phyloP scores from a whole-genome alignment of 37 sponge, comb jelly and placozoan species.

The Sycon ciliatum region DNA sequence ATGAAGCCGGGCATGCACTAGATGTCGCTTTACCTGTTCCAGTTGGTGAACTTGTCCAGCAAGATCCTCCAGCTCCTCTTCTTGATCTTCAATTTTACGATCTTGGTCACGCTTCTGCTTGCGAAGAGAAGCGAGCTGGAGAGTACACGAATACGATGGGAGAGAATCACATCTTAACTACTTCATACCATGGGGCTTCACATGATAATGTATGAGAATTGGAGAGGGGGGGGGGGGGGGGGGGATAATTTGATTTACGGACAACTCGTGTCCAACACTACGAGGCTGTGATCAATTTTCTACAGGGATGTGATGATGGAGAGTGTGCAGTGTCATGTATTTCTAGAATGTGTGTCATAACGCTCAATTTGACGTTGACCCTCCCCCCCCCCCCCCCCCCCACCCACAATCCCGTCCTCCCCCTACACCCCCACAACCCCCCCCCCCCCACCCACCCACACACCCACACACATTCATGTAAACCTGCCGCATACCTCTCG shows the following conservation, averaged over 20 bases:
- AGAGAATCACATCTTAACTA: background rate
- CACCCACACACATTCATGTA: background rate
- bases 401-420: too few species aligned
- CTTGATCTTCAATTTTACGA: slow-evolving; percentile 71
- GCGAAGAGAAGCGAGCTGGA: slow-evolving; percentile 61
- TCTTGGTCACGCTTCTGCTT: slow-evolving; percentile 76
- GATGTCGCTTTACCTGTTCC: background rate
- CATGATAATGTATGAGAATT: too few species aligned
- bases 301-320: too few species aligned
- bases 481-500: background rate
- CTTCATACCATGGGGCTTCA: too few species aligned
- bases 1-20: background rate
- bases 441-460: background rate
- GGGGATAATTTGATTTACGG: too few species aligned
- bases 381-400: too few species aligned
- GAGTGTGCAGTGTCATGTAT: too few species aligned
- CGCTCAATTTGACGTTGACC: background rate
- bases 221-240: too few species aligned
- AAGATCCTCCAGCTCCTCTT: slow-evolving; percentile 91
- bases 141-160: background rate
- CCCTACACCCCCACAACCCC: too few species aligned
- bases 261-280: too few species aligned
- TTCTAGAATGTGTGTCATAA: background rate
- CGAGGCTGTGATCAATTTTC: too few species aligned
- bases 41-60: slow-evolving; percentile 45